Conservation (phyloP, 2,113 vertebrate genomes). For the Tetrax tetrax region DNA sequence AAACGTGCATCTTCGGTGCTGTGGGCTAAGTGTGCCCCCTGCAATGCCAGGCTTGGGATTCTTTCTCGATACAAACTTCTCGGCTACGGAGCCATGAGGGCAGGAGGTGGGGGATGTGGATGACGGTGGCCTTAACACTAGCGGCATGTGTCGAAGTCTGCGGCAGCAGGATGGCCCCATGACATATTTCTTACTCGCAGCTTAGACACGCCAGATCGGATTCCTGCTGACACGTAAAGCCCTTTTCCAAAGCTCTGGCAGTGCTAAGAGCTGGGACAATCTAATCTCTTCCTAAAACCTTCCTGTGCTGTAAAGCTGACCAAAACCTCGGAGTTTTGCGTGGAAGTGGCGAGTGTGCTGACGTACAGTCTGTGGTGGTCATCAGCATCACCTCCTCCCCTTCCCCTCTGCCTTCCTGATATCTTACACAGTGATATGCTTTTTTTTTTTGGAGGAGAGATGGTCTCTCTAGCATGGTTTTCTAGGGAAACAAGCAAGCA, state of each 20-base stretch:
- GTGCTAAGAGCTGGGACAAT: background rate
- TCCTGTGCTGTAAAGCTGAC: background rate
- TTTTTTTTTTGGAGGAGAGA: accelerated
- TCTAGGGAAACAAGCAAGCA: background rate
- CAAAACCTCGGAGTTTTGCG: background rate
- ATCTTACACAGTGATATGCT: accelerated
- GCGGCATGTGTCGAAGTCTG: accelerated
- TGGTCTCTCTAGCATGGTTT: background rate
- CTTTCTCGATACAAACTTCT: background rate
- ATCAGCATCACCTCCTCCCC: background rate
- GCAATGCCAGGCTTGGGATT: background rate
- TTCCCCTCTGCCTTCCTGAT: background rate
- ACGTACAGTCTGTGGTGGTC: background rate
- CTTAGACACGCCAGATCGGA: background rate
- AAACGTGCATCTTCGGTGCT: background rate
- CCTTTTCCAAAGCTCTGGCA: conserved; percentile 13
- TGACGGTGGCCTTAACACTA: background rate
- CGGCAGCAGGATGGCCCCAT: background rate
- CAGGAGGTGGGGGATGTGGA: background rate
- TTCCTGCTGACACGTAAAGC: background rate
- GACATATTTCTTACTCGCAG: conserved; percentile 22
- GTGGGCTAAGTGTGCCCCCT: accelerated
- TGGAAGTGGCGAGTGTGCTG: accelerated
- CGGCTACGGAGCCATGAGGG: accelerated
- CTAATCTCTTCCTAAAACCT: background rate